Conservation (phyloP, 2,888 invertebrate genomes). For the Protodeltote pygarga region DNA sequence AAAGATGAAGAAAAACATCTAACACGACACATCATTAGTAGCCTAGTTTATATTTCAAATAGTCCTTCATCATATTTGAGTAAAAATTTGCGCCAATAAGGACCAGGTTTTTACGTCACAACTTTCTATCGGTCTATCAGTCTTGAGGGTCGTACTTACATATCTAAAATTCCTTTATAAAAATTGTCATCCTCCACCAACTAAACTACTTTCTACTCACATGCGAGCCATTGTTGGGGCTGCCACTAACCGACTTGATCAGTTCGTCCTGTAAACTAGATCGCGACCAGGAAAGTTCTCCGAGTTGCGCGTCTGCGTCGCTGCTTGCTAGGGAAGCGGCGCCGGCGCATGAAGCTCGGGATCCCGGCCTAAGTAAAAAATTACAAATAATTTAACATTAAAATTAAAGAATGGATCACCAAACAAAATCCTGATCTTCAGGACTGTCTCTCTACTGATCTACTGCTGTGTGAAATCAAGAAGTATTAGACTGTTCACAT, state of each 20-base stretch:
- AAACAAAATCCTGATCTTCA: no score
- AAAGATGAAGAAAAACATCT: no score
- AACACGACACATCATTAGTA: no score
- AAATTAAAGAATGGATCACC: neutral
- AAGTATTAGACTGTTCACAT: no score
- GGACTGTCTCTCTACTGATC: no score
- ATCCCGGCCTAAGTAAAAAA: slow-evolving; percentile 69
- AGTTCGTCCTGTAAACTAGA: slow-evolving; percentile 90
- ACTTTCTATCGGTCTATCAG: no score
- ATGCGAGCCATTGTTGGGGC: slow-evolving; percentile 76
- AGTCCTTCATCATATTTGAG: no score
- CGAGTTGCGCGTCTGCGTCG: slow-evolving; percentile 80
- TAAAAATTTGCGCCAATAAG: neutral
- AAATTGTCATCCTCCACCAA: slow-evolving; percentile 13
- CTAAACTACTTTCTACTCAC: slow-evolving; percentile 68
- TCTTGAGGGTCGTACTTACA: no score
- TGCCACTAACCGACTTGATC: slow-evolving; percentile 88
- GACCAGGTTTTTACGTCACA: neutral
- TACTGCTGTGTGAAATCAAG: no score
- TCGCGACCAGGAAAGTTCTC: slow-evolving; percentile 88
- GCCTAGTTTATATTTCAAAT: no score
- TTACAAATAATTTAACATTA: neutral
- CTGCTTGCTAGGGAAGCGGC: slow-evolving; percentile 85
- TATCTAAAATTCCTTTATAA: neutral
- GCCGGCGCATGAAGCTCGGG: slow-evolving; percentile 88